A percentile compares a stretch with the other conserved stretches of the same genome.
phyloP scores from a whole-genome alignment of 2,113 vertebrate species.

The Dicerorhinus sumatrensis region DNA sequence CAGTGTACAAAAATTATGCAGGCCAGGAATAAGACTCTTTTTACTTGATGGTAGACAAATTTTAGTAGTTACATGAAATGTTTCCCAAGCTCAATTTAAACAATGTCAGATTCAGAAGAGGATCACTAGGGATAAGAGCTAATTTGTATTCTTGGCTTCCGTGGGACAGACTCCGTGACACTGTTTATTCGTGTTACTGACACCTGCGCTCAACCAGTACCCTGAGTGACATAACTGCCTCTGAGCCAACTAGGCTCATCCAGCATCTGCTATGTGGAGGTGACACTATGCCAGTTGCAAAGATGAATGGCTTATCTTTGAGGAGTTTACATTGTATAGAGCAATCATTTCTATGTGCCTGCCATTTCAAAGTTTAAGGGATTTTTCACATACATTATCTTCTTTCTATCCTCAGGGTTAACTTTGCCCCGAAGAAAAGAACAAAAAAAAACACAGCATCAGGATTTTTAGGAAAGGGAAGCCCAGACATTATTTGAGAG shows the following conservation, averaged over 20 bases:
- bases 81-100: background rate
- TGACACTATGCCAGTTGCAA: rapidly evolving
- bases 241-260: rapidly evolving
- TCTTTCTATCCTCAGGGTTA: background rate
- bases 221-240: rapidly evolving
- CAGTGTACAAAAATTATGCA: background rate
- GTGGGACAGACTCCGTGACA: rapidly evolving
- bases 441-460: background rate
- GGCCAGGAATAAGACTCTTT: rapidly evolving
- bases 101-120: too few relatives aligned
- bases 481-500: background rate
- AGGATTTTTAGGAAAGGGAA: background rate
- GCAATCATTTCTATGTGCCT: rapidly evolving
- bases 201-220: rapidly evolving
- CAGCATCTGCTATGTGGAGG: background rate
- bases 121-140: rapidly evolving
- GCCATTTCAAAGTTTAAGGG: background rate
- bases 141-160: background rate
- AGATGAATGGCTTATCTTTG: background rate
- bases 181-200: rapidly evolving
- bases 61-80: too few relatives aligned
- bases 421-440: background rate
- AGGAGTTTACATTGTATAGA: background rate
- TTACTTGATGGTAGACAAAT: too few relatives aligned
- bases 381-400: rapidly evolving